A percentile compares a stretch with the other conserved stretches of the same genome.
Conservation (phyloP, 2,113 vertebrate genomes). For the Marmota monax region DNA sequence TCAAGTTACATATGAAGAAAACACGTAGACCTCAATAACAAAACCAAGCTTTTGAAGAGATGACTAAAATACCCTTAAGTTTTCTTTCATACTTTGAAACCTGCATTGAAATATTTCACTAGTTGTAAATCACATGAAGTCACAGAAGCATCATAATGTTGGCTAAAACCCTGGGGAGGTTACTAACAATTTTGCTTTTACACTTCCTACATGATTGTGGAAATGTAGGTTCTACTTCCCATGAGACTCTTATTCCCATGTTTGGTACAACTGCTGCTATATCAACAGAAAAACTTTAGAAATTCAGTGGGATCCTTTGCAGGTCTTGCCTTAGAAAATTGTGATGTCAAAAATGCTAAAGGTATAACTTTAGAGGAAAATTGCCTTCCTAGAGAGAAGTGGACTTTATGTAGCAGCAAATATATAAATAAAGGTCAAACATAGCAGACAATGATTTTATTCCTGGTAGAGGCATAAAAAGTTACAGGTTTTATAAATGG, state of each 20-base stretch:
- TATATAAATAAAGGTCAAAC: background rate
- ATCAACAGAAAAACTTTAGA: conserved; percentile 33
- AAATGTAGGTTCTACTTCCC: conserved; percentile 36
- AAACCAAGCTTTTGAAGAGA: conserved; percentile 50
- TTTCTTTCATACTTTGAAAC: conserved; percentile 64
- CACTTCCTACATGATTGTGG: conserved; percentile 34
- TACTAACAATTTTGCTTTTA: conserved; percentile 69
- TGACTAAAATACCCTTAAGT: conserved; percentile 25
- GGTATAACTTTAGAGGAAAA: background rate
- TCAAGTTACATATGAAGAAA: conserved; percentile 41
- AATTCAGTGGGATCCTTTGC: background rate
- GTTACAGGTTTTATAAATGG: background rate
- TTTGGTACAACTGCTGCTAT: conserved; percentile 40
- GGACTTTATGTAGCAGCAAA: background rate
- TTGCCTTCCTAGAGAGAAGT: background rate
- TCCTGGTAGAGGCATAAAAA: background rate
- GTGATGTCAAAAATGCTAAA: background rate
- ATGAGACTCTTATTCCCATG: background rate
- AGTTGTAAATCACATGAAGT: conserved; percentile 67
- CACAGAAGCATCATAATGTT: conserved; percentile 34
- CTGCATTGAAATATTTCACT: conserved; percentile 54
- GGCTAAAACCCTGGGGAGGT: conserved; percentile 38
- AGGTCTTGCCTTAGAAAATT: conserved; percentile 49
- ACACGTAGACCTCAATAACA: conserved; percentile 33
- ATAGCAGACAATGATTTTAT: background rate